Base-by-base conservation (phyloP, 2,888 invertebrate genomes). In the Trissoscelio sp. region DNA sequence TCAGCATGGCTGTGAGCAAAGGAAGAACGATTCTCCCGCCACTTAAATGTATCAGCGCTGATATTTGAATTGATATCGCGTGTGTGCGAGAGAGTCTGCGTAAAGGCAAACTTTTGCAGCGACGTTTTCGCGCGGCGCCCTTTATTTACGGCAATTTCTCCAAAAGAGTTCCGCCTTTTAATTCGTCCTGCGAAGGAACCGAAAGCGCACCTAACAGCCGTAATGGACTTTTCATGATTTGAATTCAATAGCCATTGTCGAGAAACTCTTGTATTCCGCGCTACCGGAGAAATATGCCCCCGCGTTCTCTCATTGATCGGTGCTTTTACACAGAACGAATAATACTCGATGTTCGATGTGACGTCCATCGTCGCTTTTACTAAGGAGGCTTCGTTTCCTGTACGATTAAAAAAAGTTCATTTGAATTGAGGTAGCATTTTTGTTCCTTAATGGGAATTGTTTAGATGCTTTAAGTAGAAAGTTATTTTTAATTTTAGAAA, bases 221-320 rank as follows among this genome's bases (percentile, higher is more conserved):
- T 64, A 77, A 82, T 79, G 82, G 82, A 72, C 79, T 82, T 79
- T 82, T 79, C 82, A 82, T 77, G 77, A 82, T 82, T 82, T 82
- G 79, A 82, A 82, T 82, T 82, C 82, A 82, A 82, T 82, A 62
- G 79, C 82, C 67, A 82, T 82, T 82, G 82, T 82, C 82, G 69
- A 53, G 62, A 28, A 75, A 77, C 67, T 79, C 72, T 69, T 73
- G 82, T 70, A 73, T 78, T 74, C 74, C 51, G 55, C 42, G 53
- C 78, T 57, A 48, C 48, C 39, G 74, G 37, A 79, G 64, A 79
- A 77, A 79, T 79, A 75, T 72, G 72, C 72, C 24, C 39, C 44
- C 34, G 48, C 42, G 72, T 22, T 72, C 44, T 53, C 67, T 75
- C 82, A 82, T 79, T 79, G 82, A 79, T 79, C 79, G 79, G 67